Conservation (phyloP, 1,140 invertebrate genomes). For the Aphelenchoides fujianensis region DNA sequence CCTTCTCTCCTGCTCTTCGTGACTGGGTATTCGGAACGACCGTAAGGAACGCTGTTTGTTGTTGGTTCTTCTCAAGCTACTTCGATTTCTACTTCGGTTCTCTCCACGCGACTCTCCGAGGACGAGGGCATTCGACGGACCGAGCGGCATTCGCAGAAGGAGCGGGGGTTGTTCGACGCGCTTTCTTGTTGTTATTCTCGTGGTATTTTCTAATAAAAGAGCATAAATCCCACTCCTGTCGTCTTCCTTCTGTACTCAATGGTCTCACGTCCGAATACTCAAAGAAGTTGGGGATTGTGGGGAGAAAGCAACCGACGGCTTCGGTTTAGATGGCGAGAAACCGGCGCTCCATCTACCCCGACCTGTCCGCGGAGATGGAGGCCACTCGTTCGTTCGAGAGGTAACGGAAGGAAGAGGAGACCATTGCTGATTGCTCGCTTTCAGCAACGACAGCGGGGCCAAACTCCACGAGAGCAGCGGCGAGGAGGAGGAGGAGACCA, state of each 20-base stretch:
- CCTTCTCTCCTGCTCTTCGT: too few species aligned
- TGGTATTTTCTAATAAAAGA: background rate
- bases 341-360: background rate
- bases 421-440: too few species aligned
- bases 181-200: constrained; percentile 5
- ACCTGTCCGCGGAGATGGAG: background rate
- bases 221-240: background rate
- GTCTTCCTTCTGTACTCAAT: background rate
- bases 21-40: background rate
- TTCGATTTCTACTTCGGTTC: background rate
- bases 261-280: too few species aligned
- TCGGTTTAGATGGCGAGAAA: background rate
- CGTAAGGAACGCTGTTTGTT: background rate
- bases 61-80: background rate
- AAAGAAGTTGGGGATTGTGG: too few species aligned
- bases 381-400: too few species aligned
- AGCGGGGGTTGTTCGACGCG: background rate
- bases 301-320: too few species aligned
- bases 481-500: too few species aligned
- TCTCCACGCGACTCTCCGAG: too few species aligned
- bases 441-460: too few species aligned
- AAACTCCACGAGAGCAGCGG: too few species aligned
- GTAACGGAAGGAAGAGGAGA: too few species aligned
- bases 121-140: too few species aligned
- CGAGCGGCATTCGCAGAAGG: background rate